phyloP scores from a whole-genome alignment of 2,888 invertebrate species.

The Vesta saturnalis region DNA sequence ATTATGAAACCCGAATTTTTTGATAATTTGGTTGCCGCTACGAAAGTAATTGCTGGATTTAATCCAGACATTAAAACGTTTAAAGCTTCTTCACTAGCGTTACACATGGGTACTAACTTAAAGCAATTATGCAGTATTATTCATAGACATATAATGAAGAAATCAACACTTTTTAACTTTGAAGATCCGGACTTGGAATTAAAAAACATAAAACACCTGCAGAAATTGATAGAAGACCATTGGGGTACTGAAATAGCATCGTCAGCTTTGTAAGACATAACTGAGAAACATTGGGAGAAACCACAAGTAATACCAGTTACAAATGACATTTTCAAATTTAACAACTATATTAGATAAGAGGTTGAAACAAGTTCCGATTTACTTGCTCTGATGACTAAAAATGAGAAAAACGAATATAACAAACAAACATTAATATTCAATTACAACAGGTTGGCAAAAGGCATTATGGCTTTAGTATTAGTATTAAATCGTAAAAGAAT shows the following conservation, averaged over 20 bases:
- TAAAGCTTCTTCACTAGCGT: conserved; percentile 14
- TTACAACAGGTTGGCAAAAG: conserved; percentile 34
- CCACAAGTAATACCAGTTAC: conserved; percentile 12
- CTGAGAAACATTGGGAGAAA: conserved; percentile 13
- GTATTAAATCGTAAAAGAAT: conserved; percentile 25
- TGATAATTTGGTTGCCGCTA: conserved; percentile 16
- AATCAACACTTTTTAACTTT: conserved; percentile 4
- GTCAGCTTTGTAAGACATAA: background rate
- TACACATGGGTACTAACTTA: conserved; percentile 18
- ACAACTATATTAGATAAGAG: background rate
- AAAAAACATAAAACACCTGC: conserved; percentile 15
- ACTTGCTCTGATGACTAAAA: background rate
- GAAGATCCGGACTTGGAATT: conserved; percentile 5
- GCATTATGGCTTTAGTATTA: conserved; percentile 18
- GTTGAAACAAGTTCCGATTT: background rate
- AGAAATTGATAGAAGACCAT: conserved; percentile 11
- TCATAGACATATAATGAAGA: conserved; percentile 14
- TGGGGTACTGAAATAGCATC: background rate
- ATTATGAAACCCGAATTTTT: conserved; percentile 16
- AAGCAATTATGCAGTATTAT: conserved; percentile 14
- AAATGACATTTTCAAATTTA: background rate
- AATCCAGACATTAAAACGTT: conserved; percentile 18
- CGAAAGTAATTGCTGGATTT: conserved; percentile 21
- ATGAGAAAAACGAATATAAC: background rate
- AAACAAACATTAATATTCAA: background rate